These are phyloP conservation scores for Axea sp. DNA, from an alignment of 2,888 invertebrate genomes.

Conservation along the genomic window DNA sequence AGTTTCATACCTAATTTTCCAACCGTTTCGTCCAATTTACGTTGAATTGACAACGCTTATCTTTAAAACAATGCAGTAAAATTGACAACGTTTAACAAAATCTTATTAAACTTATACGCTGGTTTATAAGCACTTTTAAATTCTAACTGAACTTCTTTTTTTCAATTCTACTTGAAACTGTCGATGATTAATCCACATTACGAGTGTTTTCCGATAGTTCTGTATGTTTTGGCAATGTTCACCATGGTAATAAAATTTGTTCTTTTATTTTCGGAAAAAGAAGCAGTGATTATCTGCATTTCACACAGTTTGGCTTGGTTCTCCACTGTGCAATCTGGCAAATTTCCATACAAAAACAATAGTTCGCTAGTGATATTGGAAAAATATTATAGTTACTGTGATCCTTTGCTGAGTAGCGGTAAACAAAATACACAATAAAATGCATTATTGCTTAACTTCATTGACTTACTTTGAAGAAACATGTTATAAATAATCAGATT, in stretches of 20 bases:
- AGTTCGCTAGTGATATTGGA: too few relatives aligned
- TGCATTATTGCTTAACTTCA: too few relatives aligned
- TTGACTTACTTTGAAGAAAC: too few relatives aligned
- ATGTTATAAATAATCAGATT: too few relatives aligned
- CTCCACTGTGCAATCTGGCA: constrained; percentile 8
- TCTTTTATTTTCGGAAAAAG: constrained; percentile 14
- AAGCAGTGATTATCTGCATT: constrained; percentile 16
- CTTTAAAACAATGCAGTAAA: too few relatives aligned
- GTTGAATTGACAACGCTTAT: too few relatives aligned
- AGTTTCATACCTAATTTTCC: constrained; percentile 5
- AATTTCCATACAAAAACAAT: constrained; percentile 29
- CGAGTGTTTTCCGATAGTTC: constrained; percentile 8
- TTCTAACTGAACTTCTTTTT: too few relatives aligned
- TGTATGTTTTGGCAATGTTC: constrained; percentile 19
- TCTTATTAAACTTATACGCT: too few relatives aligned
- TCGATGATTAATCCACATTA: too few relatives aligned
- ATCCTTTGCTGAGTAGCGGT: not conserved
- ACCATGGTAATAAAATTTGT: constrained; percentile 13
- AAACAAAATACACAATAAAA: not conserved
- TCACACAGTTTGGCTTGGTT: constrained; percentile 19
- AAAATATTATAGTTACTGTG: not conserved
- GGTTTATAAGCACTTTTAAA: too few relatives aligned
- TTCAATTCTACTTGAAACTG: too few relatives aligned
- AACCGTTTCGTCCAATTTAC: constrained; percentile 7
- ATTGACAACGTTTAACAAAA: too few relatives aligned